A percentile compares a stretch with the other conserved stretches of the same genome.
Conservation (phyloP, 2,888 invertebrate genomes). For the Eudasyphora cyanicolor region DNA sequence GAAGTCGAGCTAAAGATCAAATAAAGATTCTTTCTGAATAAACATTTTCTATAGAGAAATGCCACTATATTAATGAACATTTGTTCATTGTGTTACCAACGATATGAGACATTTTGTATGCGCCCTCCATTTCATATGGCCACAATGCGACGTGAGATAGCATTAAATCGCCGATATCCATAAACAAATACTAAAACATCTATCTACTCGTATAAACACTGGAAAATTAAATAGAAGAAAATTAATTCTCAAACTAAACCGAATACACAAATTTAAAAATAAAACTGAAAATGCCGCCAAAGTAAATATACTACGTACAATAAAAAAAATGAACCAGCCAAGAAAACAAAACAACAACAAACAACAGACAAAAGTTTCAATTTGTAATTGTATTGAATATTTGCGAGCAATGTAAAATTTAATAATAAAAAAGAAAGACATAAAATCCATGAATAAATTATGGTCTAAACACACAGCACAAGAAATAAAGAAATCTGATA, state of each 20-base stretch:
- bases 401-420: neutral
- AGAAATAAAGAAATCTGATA: neutral
- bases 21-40: too few species aligned
- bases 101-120: too few species aligned
- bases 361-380: neutral
- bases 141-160: neutral
- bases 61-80: too few species aligned
- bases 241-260: neutral
- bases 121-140: neutral
- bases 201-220: constrained; percentile 15
- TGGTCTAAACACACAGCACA: neutral
- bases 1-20: too few species aligned
- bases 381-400: neutral
- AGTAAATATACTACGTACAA: neutral
- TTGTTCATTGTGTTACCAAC: too few species aligned
- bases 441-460: constrained; percentile 15
- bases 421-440: neutral
- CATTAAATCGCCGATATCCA: neutral
- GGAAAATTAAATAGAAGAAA: neutral
- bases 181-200: constrained; percentile 3
- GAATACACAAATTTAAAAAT: neutral
- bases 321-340: neutral
- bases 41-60: too few species aligned
- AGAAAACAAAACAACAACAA: too few species aligned
- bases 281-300: neutral